A percentile compares a stretch with the other conserved stretches of the same genome.
Conservation (phyloP, 1,140 invertebrate species). For the Periplaneta americana region DNA sequence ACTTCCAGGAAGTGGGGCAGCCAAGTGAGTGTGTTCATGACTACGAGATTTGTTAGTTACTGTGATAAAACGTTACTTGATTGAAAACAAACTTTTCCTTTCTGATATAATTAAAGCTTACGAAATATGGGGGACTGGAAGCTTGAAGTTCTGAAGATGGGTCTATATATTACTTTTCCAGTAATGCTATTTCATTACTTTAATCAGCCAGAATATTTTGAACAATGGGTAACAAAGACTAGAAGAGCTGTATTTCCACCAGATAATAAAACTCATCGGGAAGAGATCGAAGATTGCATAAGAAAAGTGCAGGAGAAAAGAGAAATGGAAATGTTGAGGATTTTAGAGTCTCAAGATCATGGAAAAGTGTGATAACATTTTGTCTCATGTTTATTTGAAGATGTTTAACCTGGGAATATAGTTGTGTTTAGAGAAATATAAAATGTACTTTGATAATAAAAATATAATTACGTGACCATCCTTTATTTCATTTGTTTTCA, state of each 20-base stretch:
- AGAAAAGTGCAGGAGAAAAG: conserved; percentile 48
- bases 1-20: background rate
- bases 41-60: background rate
- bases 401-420: background rate
- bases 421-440: background rate
- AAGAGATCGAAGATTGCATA: conserved; percentile 51
- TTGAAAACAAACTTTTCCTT: background rate
- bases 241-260: conserved; percentile 65
- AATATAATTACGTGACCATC: background rate
- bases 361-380: conserved; percentile 20
- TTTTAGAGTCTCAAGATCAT: conserved; percentile 32
- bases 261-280: conserved; percentile 47
- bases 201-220: conserved; percentile 77
- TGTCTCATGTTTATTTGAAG: too few species aligned
- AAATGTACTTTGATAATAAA: background rate
- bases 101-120: background rate
- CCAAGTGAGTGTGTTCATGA: background rate
- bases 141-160: conserved; percentile 76
- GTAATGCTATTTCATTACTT: conserved; percentile 78
- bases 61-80: background rate
- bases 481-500: background rate
- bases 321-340: conserved; percentile 36
- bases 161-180: conserved; percentile 79
- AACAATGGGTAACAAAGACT: conserved; percentile 67
- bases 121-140: conserved; percentile 68